Base-by-base conservation (phyloP, 2,113 vertebrate genomes). In the Leptobrachium ailaonicum region DNA sequence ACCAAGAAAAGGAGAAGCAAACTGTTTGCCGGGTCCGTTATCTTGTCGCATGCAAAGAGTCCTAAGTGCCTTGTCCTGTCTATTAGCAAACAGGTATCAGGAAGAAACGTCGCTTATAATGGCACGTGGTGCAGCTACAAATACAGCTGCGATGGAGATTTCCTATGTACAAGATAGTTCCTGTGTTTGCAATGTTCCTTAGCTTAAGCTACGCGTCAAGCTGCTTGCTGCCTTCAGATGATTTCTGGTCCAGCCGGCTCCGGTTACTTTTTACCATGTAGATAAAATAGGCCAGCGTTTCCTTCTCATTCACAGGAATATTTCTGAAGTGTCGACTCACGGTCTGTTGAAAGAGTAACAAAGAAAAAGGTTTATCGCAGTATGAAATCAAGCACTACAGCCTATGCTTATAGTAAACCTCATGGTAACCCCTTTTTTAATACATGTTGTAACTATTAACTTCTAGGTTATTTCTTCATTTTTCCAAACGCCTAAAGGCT, bases 181-280 rank as follows among this genome's bases (percentile, higher is more conserved):
- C 50, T 54, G 32, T 11, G 47, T 53, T 64, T 76, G 1, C 11
- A 8, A 14, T 2, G 71, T 41, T 45, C 78, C 71, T 11, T 12
- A 53, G 54, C 43, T 41, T 42, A 2, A 41, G 66, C 56, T 53
- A 47, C 3, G 74, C 62, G 8, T 99, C 97, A 13, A 96, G 91
- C 62, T 94, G 95, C 86, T 98, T 99, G 86, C 93, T 85, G 86
- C 93, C 85, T 32, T 92, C 84, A 75, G 98, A 97, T 0, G 95
- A 88, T 76, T 98, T 99, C 94, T 98, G 98, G 88, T 99, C 97
- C 88, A 98, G 89, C 68, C 96, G 94, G 76, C 96, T 98, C 88
- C 97, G 98, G 91, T 96, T 99, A 89, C 94, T 98, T 91, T 99
- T 99, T 86, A 99, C 98, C 97, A 98, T 98, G 87, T 99, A 99